Conservation (phyloP, 2,113 vertebrate species). For the Mormoops blainvillei region DNA sequence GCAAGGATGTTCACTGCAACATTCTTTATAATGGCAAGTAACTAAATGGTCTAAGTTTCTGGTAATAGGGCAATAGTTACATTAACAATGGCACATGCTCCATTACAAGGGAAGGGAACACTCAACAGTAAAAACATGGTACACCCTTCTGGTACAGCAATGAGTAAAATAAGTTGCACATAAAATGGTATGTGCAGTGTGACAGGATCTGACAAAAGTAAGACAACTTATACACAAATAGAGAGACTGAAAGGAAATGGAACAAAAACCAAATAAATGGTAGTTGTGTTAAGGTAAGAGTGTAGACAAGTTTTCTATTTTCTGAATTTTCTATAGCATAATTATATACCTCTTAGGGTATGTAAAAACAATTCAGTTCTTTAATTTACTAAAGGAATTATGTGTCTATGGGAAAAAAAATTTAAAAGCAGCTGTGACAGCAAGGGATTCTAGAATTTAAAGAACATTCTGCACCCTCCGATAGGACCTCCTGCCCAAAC, state of each 20-base stretch:
- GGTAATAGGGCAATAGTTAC: neutral
- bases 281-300: neutral
- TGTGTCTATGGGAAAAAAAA: neutral
- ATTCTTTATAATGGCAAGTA: neutral
- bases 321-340: neutral
- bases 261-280: neutral
- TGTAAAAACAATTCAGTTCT: neutral
- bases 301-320: neutral
- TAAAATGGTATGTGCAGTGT: neutral
- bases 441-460: neutral
- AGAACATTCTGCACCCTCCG: neutral
- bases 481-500: neutral
- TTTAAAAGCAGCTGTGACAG: neutral
- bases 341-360: neutral
- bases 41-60: neutral
- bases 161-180: neutral
- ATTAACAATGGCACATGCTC: neutral
- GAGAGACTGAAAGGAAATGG: neutral
- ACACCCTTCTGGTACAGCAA: neutral
- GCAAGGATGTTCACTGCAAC: neutral
- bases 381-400: neutral
- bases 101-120: neutral
- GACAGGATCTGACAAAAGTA: neutral
- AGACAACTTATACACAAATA: neutral
- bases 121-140: neutral